A percentile compares a stretch with the other conserved stretches of the same genome.
phyloP scores from a whole-genome alignment of 2,888 invertebrate genomes.

The Seira musarum region DNA sequence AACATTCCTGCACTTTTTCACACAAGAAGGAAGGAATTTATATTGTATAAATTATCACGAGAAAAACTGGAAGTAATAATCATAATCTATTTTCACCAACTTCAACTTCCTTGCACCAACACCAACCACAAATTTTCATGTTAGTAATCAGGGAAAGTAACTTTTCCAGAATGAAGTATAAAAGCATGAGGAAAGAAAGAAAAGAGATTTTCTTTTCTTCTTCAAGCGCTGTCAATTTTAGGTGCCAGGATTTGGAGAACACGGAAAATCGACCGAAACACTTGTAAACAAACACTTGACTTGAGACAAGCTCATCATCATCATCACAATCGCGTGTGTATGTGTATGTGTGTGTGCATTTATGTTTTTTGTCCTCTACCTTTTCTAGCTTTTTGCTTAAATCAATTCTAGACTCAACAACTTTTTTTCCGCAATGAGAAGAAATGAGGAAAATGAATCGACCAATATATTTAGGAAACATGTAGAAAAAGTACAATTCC shows the following conservation, averaged over 20 bases:
- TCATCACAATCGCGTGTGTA: no score
- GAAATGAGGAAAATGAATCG: not conserved
- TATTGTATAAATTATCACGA: not conserved
- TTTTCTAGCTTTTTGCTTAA: slow-evolving; percentile 21
- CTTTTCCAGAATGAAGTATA: not conserved
- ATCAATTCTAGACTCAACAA: slow-evolving; percentile 37
- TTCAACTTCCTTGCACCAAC: not conserved
- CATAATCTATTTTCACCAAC: not conserved
- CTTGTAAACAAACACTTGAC: slow-evolving; percentile 67
- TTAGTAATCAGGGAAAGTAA: not conserved
- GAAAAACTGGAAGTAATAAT: not conserved
- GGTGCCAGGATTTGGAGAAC: slow-evolving; percentile 67
- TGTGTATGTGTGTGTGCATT: no score
- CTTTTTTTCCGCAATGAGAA: slow-evolving; percentile 32
- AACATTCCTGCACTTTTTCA: no score
- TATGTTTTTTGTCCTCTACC: slow-evolving; percentile 23
- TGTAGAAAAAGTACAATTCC: not conserved
- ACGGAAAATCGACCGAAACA: slow-evolving; percentile 69
- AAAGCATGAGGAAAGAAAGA: not conserved
- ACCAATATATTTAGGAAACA: no score
- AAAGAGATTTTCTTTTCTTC: slow-evolving; percentile 10
- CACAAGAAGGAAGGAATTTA: no score
- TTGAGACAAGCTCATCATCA: no score
- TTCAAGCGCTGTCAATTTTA: slow-evolving; percentile 29
- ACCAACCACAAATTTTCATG: not conserved